These are phyloP conservation scores for Ostrea denselamellosa DNA, from an alignment of 1,140 invertebrate genomes.

Conservation along the genomic window DNA sequence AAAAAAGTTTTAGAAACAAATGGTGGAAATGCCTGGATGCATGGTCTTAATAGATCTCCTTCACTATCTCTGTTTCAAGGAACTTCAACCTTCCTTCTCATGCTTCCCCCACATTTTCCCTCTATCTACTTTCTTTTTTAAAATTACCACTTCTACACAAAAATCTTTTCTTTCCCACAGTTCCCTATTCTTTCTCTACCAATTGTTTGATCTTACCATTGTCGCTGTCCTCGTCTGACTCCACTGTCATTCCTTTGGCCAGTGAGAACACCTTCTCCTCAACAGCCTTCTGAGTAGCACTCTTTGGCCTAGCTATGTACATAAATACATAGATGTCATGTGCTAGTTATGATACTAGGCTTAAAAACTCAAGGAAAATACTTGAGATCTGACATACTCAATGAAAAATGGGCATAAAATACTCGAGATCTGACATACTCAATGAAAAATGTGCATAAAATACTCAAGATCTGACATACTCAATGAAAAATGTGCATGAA, in stretches of 20 bases:
- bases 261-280: slow-evolving; percentile 75
- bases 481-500: too few relatives aligned
- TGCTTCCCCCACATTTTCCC: neutral
- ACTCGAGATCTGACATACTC: too few relatives aligned
- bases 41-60: neutral
- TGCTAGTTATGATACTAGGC: too few relatives aligned
- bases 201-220: slow-evolving; percentile 52
- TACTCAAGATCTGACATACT: too few relatives aligned
- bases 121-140: neutral
- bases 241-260: slow-evolving; percentile 47
- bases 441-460: too few relatives aligned
- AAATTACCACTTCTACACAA: too few relatives aligned
- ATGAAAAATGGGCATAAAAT: too few relatives aligned
- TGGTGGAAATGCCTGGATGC: neutral
- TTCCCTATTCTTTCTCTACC: neutral
- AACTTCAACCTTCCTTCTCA: neutral
- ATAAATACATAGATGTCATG: neutral
- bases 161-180: too few relatives aligned
- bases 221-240: slow-evolving; percentile 61
- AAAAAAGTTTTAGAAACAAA: too few relatives aligned
- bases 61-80: neutral
- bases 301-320: slow-evolving; percentile 66
- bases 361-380: too few relatives aligned
- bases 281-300: slow-evolving; percentile 73
- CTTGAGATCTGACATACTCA: too few relatives aligned